Conservation (phyloP, 1,140 invertebrate species). For the Polyergus mexicanus region DNA sequence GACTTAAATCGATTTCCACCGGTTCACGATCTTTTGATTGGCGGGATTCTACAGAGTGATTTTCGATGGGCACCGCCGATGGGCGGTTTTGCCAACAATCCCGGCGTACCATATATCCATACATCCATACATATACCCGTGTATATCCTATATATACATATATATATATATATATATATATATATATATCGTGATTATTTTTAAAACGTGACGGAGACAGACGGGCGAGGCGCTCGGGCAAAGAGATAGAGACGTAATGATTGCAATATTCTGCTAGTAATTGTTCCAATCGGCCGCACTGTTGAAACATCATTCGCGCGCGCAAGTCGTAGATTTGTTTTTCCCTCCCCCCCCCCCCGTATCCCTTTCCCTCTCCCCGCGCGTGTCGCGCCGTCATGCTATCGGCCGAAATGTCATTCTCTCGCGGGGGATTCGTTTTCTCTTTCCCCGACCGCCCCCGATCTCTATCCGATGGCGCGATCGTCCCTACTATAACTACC, state of each 20-base stretch:
- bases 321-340: constrained; percentile 73
- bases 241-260: constrained; percentile 74
- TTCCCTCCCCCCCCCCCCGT: constrained; percentile 39
- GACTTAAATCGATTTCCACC: constrained; percentile 69
- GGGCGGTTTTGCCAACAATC: constrained; percentile 64
- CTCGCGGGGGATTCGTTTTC: constrained; percentile 49
- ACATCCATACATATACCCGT: background rate
- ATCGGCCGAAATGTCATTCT: constrained; percentile 69
- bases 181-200: constrained; percentile 65
- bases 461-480: constrained; percentile 40
- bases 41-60: constrained; percentile 75
- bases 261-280: constrained; percentile 75
- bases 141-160: too few species aligned
- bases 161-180: too few species aligned
- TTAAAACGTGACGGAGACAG: constrained; percentile 55
- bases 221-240: constrained; percentile 37
- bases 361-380: constrained; percentile 22
- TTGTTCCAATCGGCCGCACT: constrained; percentile 73
- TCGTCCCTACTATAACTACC: background rate
- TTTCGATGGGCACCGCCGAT: constrained; percentile 70
- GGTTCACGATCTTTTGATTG: constrained; percentile 74
- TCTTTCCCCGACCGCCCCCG: constrained; percentile 22
- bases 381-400: constrained; percentile 55
- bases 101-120: background rate
- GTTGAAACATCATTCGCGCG: constrained; percentile 75